Conservation (phyloP, 2,888 invertebrate genomes). For the Drosophila mulleri region DNA sequence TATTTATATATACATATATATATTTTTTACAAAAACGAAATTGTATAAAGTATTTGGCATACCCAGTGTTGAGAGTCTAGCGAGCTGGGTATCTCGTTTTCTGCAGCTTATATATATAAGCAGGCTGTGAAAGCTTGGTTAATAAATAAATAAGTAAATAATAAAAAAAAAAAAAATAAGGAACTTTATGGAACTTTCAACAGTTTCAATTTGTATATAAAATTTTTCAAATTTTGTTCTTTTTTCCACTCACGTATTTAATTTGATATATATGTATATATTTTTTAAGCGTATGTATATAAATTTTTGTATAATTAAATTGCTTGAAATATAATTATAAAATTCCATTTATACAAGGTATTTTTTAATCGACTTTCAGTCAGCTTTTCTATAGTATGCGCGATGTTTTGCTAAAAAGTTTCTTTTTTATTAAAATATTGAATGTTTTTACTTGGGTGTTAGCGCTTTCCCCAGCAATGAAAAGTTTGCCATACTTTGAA, state of each 20-base stretch:
- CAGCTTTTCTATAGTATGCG: conserved; percentile 11
- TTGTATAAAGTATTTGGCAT: conserved; percentile 1
- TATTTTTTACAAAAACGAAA: conserved; percentile 7
- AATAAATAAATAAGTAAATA: too few species aligned
- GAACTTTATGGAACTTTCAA: too few species aligned
- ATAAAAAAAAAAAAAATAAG: background rate
- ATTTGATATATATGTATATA: too few species aligned
- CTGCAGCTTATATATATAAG: background rate
- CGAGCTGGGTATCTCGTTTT: background rate
- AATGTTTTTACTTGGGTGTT: conserved; percentile 45
- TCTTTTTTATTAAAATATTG: conserved; percentile 47
- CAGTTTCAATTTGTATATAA: too few species aligned
- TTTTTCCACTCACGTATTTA: too few species aligned
- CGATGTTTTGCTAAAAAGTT: conserved; percentile 32
- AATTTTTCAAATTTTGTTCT: too few species aligned
- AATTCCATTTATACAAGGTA: background rate
- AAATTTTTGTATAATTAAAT: background rate
- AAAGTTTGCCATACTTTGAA: conserved; percentile 48
- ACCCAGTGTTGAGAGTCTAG: background rate
- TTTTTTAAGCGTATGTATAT: background rate
- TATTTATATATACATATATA: conserved; percentile 63
- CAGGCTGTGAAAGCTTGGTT: background rate
- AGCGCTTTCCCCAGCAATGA: conserved; percentile 13
- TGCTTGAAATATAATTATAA: background rate
- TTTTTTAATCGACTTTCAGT: background rate